phyloP scores from a whole-genome alignment of 92 coral and sea anemone genomes.

The Paramuricea clavata region DNA sequence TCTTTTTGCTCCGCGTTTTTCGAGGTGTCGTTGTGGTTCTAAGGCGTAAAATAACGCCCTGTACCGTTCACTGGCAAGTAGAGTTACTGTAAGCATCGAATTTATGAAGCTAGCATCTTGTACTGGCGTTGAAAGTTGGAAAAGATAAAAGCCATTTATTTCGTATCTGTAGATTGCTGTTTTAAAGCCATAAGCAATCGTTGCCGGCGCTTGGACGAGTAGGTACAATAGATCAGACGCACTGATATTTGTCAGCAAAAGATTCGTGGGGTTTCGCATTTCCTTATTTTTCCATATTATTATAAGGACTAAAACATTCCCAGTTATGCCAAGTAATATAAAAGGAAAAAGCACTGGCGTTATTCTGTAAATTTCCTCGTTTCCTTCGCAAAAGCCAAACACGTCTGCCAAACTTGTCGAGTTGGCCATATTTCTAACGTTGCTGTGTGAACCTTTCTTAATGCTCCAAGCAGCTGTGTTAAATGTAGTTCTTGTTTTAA shows the following conservation, averaged over 20 bases:
- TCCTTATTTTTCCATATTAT: conserved; percentile 19
- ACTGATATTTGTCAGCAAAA: not conserved
- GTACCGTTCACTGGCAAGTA: conserved; percentile 19
- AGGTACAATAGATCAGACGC: not conserved
- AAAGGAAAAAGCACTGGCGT: not conserved
- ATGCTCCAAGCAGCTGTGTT: not conserved
- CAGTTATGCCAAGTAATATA: not conserved
- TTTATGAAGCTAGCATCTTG: not conserved
- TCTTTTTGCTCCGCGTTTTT: conserved; percentile 15
- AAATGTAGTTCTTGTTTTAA: too few relatives aligned
- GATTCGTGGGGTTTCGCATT: conserved; percentile 24
- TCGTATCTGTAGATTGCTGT: too few relatives aligned
- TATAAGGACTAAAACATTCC: not conserved
- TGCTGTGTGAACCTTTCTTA: not conserved
- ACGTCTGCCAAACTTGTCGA: not conserved
- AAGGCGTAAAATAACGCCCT: conserved; percentile 11
- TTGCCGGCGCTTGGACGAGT: not conserved
- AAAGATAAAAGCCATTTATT: not conserved
- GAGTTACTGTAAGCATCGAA: not conserved
- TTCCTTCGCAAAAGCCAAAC: not conserved
- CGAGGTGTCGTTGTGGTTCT: not conserved
- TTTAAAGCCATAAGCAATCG: not conserved
- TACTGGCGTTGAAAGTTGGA: too few relatives aligned
- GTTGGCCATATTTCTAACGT: not conserved
- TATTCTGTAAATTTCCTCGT: too few relatives aligned